Evolutionary conservation across 2,797 vertebrate genomes (phyloP).

Genomic region (Bradypodion pumilum): DNA sequence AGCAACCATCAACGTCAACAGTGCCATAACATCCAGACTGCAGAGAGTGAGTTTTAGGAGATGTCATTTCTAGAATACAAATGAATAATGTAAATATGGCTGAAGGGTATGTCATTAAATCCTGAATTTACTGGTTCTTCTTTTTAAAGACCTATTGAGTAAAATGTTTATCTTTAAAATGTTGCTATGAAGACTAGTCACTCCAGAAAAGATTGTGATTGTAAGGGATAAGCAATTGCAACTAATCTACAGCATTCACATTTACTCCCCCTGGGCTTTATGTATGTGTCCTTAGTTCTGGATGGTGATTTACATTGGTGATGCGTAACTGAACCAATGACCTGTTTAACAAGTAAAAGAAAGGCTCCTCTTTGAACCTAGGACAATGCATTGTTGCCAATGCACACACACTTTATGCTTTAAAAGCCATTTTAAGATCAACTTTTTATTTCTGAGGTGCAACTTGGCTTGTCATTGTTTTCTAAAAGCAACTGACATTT

Average conservation of each 20-base stretch:
- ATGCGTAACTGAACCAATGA: conserved; percentile 28
- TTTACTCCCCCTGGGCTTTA: background rate
- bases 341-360: background rate
- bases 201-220: background rate
- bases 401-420: background rate
- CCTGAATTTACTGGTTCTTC: background rate
- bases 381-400: background rate
- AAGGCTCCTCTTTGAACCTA: background rate
- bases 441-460: conserved; percentile 17
- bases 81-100: conserved; percentile 34
- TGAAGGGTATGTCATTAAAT: conserved; percentile 28
- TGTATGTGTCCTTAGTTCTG: background rate
- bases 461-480: conserved; percentile 20
- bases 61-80: background rate
- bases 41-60: background rate
- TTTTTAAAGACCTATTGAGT: background rate
- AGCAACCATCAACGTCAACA: background rate
- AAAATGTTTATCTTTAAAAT: conserved; percentile 26
- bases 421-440: conserved; percentile 32
- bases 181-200: conserved; percentile 20
- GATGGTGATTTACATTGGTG: conserved; percentile 1
- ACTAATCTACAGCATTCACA: background rate
- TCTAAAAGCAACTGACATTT: conserved; percentile 44
- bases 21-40: background rate
- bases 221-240: background rate